phyloP scores from a whole-genome alignment of 2,888 invertebrate species.

The Eustalomyia histrio region DNA sequence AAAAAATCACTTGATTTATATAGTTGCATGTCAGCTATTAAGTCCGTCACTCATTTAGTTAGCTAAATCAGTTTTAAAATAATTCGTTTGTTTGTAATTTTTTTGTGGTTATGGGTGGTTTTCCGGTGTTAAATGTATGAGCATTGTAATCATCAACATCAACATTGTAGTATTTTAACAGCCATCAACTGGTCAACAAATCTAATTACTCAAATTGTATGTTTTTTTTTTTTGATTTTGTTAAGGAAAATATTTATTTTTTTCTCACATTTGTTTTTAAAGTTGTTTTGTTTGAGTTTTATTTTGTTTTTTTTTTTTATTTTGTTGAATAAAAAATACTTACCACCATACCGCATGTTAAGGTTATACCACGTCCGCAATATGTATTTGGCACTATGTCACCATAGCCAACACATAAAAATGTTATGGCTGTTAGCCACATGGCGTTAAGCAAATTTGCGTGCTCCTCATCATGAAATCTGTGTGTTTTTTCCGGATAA shows the following conservation, averaged over 20 bases:
- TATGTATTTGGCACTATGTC: slow-evolving; percentile 99
- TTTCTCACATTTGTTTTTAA: neutral
- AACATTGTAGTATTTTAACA: neutral
- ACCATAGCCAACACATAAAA: slow-evolving; percentile 99
- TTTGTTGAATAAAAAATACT: slow-evolving; percentile 80
- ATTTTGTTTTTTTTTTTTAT: slow-evolving; percentile 13
- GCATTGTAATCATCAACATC: neutral
- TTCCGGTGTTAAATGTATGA: neutral
- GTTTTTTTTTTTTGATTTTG: slow-evolving; percentile 30
- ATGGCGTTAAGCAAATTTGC: slow-evolving; percentile 99
- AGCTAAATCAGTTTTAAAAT: neutral
- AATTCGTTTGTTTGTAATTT: neutral
- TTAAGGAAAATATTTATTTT: slow-evolving; percentile 15
- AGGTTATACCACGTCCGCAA: slow-evolving; percentile 99
- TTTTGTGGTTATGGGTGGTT: neutral
- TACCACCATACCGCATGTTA: slow-evolving; percentile 99
- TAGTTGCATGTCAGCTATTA: slow-evolving; percentile 15
- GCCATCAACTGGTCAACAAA: slow-evolving; percentile 8
- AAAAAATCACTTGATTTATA: slow-evolving; percentile 46
- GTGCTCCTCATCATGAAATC: slow-evolving; percentile 99
- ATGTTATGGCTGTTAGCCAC: slow-evolving; percentile 99
- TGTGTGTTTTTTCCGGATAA: slow-evolving; percentile 74
- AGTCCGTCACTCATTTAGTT: neutral
- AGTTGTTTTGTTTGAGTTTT: slow-evolving; percentile 10
- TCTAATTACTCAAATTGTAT: slow-evolving; percentile 37